Conservation (phyloP, 2,797 vertebrate species). For the Bufotes viridis region DNA sequence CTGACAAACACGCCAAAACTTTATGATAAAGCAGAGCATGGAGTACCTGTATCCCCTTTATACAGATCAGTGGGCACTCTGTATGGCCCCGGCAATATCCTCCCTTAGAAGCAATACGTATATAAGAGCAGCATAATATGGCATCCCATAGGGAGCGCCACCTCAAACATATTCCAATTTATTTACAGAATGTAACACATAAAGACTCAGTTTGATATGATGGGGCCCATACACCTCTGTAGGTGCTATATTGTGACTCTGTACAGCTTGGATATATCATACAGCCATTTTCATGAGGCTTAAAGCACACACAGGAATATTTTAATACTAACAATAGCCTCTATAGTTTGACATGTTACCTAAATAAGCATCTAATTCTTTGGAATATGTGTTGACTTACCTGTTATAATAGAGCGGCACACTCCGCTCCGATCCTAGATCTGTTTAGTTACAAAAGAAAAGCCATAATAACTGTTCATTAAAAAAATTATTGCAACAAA, state of each 20-base stretch:
- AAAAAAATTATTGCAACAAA: background rate
- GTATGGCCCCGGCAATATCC: too few relatives aligned
- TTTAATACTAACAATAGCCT: background rate
- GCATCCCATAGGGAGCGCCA: background rate
- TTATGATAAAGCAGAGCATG: too few relatives aligned
- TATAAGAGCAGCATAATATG: background rate
- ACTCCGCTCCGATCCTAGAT: background rate
- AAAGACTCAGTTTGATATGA: too few relatives aligned
- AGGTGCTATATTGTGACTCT: background rate
- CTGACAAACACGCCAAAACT: too few relatives aligned
- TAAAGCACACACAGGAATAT: background rate
- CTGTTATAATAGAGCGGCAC: background rate
- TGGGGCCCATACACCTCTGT: background rate
- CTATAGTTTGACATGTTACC: background rate
- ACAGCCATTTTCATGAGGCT: too few relatives aligned
- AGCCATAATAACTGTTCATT: background rate
- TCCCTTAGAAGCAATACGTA: too few relatives aligned
- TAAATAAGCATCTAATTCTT: background rate
- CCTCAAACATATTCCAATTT: background rate
- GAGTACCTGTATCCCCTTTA: too few relatives aligned
- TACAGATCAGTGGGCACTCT: too few relatives aligned
- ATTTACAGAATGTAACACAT: too few relatives aligned
- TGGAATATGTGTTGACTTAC: background rate
- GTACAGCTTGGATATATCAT: background rate
- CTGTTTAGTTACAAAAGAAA: background rate